Percentiles rank a stretch among this genome's conserved stretches.
These are phyloP conservation scores for Hoplias malabaricus DNA, from an alignment of 2,113 vertebrate genomes.

Conservation along the genomic window DNA sequence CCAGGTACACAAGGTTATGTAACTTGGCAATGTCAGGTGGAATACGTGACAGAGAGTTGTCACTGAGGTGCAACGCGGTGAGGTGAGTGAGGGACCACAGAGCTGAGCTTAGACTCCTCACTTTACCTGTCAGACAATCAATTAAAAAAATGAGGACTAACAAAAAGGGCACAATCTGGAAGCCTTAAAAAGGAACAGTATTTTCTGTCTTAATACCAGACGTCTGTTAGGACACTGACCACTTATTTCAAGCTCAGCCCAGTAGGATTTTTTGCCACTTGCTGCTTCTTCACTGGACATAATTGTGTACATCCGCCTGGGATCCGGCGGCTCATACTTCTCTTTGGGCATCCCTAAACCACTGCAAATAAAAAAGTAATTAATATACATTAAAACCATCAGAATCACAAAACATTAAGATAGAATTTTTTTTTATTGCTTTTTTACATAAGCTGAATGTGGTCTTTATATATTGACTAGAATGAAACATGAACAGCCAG, in stretches of 20 bases:
- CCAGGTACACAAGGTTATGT: conserved; percentile 96
- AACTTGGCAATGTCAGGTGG: conserved; percentile 99
- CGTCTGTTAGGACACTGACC: conserved; percentile 72
- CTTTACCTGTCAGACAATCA: conserved; percentile 78
- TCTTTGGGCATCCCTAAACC: conserved; percentile 96
- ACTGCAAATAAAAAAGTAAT: conserved; percentile 45
- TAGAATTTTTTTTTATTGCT: not conserved
- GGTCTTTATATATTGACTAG: no score
- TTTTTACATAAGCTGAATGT: no score
- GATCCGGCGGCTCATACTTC: conserved; percentile 98
- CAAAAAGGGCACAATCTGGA: not conserved
- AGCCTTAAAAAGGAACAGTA: no score
- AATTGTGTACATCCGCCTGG: conserved; percentile 98
- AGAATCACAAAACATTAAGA: not conserved
- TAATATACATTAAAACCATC: not conserved
- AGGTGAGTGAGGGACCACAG: conserved; percentile 97
- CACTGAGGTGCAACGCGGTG: conserved; percentile 96
- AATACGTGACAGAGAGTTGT: conserved; percentile 96
- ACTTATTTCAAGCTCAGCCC: conserved; percentile 98
- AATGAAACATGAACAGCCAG: no score
- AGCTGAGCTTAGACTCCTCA: conserved; percentile 91
- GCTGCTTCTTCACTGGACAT: conserved; percentile 97
- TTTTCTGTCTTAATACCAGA: no score
- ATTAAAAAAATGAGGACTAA: not conserved
- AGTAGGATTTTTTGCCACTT: conserved; percentile 96